These are phyloP conservation scores for Schizopygopsis malacanthus DNA, from an alignment of 2,797 vertebrate species.

Conservation along the genomic window DNA sequence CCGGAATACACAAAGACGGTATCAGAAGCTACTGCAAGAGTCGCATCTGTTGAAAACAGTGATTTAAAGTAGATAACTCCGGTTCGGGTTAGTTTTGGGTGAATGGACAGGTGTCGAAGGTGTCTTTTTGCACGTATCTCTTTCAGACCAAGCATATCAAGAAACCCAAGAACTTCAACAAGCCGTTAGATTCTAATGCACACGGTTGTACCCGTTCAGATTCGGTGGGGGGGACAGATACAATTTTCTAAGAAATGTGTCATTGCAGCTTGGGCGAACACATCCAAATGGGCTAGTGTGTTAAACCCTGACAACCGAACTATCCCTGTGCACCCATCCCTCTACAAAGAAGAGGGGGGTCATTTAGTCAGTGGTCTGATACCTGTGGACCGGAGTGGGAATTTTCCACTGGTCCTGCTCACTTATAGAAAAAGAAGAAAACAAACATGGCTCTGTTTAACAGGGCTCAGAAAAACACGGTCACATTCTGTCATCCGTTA, in stretches of 20 bases:
- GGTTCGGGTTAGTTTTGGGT: slow-evolving; percentile 15
- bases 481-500: slow-evolving; percentile 53
- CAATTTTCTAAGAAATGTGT: slow-evolving; percentile 70
- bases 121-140: slow-evolving; percentile 27
- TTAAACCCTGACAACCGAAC: slow-evolving; percentile 78
- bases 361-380: slow-evolving; percentile 71
- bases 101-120: neutral
- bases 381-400: slow-evolving; percentile 74
- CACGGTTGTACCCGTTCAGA: slow-evolving; percentile 16
- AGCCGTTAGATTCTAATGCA: slow-evolving; percentile 15
- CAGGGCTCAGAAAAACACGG: slow-evolving; percentile 56
- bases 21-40: neutral
- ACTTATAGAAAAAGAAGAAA: slow-evolving; percentile 74
- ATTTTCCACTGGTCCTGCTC: slow-evolving; percentile 82
- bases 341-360: slow-evolving; percentile 75
- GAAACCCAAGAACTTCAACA: slow-evolving; percentile 1
- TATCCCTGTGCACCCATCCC: slow-evolving; percentile 74
- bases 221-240: slow-evolving; percentile 51
- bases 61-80: neutral
- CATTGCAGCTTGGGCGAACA: slow-evolving; percentile 67
- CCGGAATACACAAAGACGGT: neutral
- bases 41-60: neutral
- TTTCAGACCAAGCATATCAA: slow-evolving; percentile 6
- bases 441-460: slow-evolving; percentile 71
- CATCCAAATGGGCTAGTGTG: slow-evolving; percentile 64